Evolutionary conservation across 2,888 invertebrate species (phyloP), one percentile per base, ranked within the genome.

Genomic region (Mamestra brassicae): DNA sequence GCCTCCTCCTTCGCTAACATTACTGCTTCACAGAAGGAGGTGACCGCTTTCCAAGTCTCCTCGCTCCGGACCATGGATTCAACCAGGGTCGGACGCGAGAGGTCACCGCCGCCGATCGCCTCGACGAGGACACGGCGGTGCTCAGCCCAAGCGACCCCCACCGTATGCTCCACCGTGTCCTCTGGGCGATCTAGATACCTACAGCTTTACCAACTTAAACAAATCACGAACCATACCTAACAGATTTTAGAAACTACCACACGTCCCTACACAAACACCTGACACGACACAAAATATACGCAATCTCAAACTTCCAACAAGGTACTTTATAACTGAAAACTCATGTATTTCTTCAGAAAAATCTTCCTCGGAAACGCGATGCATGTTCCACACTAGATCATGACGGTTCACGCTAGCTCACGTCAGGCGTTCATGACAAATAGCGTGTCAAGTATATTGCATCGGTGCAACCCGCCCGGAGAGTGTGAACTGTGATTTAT

Each of bases 361-460:
- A 78, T 86, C 75, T 74, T 65, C 55, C 11, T 42, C 10, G 73
- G 66, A 67, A 70, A 64, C 66, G 75, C 82, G 66, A 85, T 76
- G 77, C 72, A 85, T 84, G 85, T 72, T 57, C 62, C 84, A 50
- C 78, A 80, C 72, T 76, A 82, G 83, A 80, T 83, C 69, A 79
- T 62, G 78, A 65, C 62, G 66, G 76, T 63, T 80, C 80, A 76
- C 75, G 71, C 78, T 71, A 82, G 78, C 83, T 79, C 80, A 71
- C 77, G 83, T 83, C 83, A 83, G 52, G 13, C 73, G 11, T 50
- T 73, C 54, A 78, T 86, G 86, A 86, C 85, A 85, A 86, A 86
- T 85, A 67, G 82, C 80, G 71, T 78, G 87, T 84, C 86, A 76
- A 70, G 78, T 55, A 87, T 86, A 86, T 86, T 84, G 87, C 87